Percentiles rank a stretch among this genome's conserved stretches.
These are phyloP conservation scores for Papilio elwesi DNA, from an alignment of 2,888 invertebrate genomes.

Conservation along the genomic window DNA sequence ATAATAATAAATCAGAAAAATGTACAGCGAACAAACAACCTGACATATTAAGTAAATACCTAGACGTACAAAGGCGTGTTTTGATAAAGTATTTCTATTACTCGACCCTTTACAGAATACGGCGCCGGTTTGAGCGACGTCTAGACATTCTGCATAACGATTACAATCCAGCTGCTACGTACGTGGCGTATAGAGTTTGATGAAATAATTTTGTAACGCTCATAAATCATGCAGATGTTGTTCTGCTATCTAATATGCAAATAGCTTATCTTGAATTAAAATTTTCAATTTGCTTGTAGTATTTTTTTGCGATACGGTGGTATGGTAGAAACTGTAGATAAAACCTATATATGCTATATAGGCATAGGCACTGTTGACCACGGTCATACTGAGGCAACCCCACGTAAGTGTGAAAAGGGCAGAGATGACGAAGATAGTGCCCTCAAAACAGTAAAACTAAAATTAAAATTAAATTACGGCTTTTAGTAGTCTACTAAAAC, in stretches of 20 bases:
- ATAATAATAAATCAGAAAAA: not conserved
- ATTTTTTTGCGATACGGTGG: not conserved
- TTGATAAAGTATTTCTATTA: conserved; percentile 17
- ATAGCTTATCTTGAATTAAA: not conserved
- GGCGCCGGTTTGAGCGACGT: conserved; percentile 36
- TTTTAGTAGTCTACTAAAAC: no score
- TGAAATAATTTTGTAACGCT: conserved; percentile 1
- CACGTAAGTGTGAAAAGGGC: no score
- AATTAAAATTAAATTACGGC: no score
- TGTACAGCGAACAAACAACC: not conserved
- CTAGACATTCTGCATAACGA: conserved; percentile 35
- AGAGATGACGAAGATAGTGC: no score
- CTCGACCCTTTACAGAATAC: conserved; percentile 19
- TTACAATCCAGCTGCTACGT: conserved; percentile 23
- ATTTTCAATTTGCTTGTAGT: not conserved
- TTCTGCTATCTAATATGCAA: not conserved
- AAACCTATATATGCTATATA: no score
- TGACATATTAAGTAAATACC: not conserved
- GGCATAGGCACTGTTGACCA: no score
- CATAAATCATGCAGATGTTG: conserved; percentile 18
- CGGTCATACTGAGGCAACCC: no score
- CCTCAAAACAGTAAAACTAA: no score
- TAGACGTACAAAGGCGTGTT: not conserved
- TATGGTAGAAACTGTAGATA: no score
- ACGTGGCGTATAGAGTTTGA: conserved; percentile 14